Evolutionary conservation across 1,140 invertebrate genomes (phyloP).

Genomic region (Centruroides sculpturatus): DNA sequence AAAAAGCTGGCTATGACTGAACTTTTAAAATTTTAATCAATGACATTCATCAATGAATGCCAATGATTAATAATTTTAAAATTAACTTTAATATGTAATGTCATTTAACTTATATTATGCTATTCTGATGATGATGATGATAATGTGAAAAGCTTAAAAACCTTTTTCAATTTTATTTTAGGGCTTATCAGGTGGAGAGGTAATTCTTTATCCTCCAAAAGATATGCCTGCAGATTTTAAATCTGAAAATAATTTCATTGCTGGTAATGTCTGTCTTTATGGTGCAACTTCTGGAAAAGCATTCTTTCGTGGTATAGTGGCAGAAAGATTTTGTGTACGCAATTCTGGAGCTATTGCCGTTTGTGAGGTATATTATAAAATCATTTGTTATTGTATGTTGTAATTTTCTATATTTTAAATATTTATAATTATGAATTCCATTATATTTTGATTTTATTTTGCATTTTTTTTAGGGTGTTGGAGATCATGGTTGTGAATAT

Average conservation of each 20-base stretch:
- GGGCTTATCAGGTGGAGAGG: constrained; percentile 86
- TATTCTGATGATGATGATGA: too few relatives aligned
- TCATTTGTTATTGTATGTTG: neutral
- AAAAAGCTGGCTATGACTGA: too few relatives aligned
- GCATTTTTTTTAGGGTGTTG: constrained; percentile 53
- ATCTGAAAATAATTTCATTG: constrained; percentile 89
- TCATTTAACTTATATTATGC: too few relatives aligned
- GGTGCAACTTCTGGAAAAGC: constrained; percentile 89
- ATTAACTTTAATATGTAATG: too few relatives aligned
- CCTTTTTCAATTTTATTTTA: neutral
- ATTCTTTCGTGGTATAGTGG: constrained; percentile 90
- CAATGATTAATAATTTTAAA: too few relatives aligned
- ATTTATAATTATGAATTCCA: neutral
- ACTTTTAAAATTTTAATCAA: too few relatives aligned
- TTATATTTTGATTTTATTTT: neutral
- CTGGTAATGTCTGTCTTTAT: constrained; percentile 96
- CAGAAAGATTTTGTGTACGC: constrained; percentile 93
- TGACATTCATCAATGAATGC: too few relatives aligned
- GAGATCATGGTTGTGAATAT: constrained; percentile 99
- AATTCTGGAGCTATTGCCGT: constrained; percentile 92
- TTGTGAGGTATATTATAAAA: constrained; percentile 37
- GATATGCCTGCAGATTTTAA: constrained; percentile 53
- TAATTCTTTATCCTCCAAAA: constrained; percentile 89
- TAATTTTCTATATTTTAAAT: neutral
- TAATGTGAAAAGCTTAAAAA: too few relatives aligned